Base-by-base conservation (phyloP, 2,113 vertebrate species). In the Corydoras sp. region DNA sequence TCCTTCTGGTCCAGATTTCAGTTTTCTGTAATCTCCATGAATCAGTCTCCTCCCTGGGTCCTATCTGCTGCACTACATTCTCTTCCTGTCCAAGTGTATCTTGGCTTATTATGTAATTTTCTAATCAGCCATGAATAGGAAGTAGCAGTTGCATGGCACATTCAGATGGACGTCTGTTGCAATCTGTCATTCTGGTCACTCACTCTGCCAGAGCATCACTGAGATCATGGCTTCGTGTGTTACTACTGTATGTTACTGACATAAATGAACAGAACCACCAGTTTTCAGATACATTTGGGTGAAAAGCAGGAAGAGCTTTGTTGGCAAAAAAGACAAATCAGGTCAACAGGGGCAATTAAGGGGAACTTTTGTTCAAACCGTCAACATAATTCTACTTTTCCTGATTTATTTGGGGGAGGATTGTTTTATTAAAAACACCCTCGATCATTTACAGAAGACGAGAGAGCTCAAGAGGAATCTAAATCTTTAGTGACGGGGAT, bases 191-290 rank as follows among this genome's bases (percentile, higher is more conserved):
- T 71, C 60, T 65, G 50, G 82, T 82, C 72, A 56, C 62, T 71
- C 48, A 73, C 69, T 54, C 43, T 73, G 75, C 74, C 75, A 3
- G 69, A 59, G 77, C 69, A 74, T 61, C 69, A 62, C 76, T 83
- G 78, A 87, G 86, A 83, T 85, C 84, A 88, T 68, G 74, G 30
- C 73, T 79, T 81, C 80, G 84, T 82, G 74, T 80, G 35, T 5
- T 43, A 5, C 6, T 6, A 6, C 35, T 8, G 4, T 43, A 5
- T 43, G 35, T 43, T 35, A 35, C 32, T 43, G 7, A 43, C 35
- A 43, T 43, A 43, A 43, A 43, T 43, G 35, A 43, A 5, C 4
- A 43, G 35, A 24, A 24, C 18, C 18, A 24, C 18, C 18, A 24
- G 35, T 43, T 43, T 43, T 43, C 35, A 43, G 2, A 43, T 43